Evolutionary conservation across 2,113 vertebrate genomes (phyloP).

Genomic region (Neogale vison): DNA sequence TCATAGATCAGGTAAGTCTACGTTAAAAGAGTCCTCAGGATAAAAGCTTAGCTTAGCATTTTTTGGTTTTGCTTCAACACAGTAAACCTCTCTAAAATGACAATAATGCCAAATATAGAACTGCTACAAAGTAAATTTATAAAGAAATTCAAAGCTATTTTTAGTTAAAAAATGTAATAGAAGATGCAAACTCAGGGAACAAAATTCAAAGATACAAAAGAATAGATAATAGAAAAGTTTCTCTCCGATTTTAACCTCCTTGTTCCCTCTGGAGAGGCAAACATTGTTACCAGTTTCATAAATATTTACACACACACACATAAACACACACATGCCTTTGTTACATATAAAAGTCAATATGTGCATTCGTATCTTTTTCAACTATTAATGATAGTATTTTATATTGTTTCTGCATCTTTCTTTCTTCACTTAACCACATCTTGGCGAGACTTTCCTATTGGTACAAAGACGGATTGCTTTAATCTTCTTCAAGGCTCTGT

Average conservation of each 20-base stretch:
- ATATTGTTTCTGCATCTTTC: conserved; percentile 28
- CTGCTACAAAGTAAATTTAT: conserved; percentile 12
- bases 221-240: conserved; percentile 30
- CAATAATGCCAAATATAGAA: conserved; percentile 18
- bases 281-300: neutral
- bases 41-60: conserved; percentile 14
- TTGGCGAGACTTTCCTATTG: neutral
- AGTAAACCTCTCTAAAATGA: conserved; percentile 62
- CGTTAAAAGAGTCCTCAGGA: neutral
- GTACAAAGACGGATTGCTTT: neutral
- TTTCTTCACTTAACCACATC: neutral
- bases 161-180: neutral
- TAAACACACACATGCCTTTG: neutral
- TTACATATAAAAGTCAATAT: neutral
- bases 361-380: neutral
- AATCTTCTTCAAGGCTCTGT: neutral
- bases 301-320: neutral
- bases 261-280: conserved; percentile 16
- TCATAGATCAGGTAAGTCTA: conserved; percentile 38
- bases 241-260: neutral
- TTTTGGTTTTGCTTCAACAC: conserved; percentile 48
- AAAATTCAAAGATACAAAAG: conserved; percentile 33
- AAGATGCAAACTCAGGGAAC: neutral
- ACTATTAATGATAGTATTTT: neutral
- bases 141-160: conserved; percentile 24